Conservation (phyloP, 2,797 vertebrate genomes). For the Hypotaenidia philippensis region DNA sequence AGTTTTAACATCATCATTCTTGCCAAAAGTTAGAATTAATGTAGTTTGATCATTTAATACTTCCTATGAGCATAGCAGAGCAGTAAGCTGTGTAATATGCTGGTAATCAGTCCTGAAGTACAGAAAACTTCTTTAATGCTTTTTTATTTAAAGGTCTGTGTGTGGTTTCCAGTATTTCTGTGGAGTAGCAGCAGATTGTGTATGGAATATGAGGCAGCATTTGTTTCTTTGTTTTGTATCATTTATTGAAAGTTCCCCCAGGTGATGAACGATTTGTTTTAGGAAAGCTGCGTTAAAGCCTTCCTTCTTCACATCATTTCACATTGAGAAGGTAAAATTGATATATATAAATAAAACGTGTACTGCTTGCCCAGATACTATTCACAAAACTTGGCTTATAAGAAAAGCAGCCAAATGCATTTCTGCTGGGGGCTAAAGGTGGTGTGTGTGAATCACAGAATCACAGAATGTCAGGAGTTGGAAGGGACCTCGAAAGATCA, state of each 20-base stretch:
- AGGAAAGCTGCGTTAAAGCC: neutral
- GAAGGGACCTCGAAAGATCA: too few relatives aligned
- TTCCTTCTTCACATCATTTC: neutral
- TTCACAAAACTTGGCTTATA: neutral
- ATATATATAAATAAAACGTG: conserved; percentile 6
- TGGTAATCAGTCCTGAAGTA: neutral
- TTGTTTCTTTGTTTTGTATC: conserved; percentile 6
- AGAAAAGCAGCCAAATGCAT: neutral
- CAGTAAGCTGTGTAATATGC: neutral
- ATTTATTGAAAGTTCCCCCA: neutral
- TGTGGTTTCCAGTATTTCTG: neutral
- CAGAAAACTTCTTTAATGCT: neutral
- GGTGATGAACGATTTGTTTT: neutral
- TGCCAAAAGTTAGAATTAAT: neutral
- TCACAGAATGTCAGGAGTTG: too few relatives aligned
- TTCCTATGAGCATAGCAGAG: neutral
- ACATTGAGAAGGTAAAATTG: neutral
- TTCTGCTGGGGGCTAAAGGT: neutral
- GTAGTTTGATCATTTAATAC: neutral
- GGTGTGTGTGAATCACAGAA: neutral
- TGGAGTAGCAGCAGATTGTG: neutral
- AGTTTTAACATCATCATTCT: neutral
- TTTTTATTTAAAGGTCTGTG: neutral
- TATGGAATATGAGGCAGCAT: neutral
- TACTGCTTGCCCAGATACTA: neutral